A percentile compares a stretch with the other conserved stretches of the same genome.
Evolutionary conservation across 2,797 vertebrate species (phyloP).

Genomic region (Cyclura pinguis): DNA sequence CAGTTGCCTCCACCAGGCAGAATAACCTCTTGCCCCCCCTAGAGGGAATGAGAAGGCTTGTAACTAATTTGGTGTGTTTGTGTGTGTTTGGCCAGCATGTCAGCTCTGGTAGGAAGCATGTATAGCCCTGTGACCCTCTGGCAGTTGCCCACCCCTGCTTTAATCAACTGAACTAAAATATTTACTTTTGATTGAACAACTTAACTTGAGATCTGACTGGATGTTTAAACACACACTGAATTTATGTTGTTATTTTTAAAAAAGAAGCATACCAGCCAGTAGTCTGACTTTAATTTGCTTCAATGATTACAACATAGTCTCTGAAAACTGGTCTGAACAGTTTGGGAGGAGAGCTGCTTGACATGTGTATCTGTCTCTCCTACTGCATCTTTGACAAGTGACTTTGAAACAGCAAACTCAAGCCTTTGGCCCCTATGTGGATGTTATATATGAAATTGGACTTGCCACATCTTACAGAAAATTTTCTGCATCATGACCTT

Average conservation of each 20-base stretch:
- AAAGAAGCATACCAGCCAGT: not conserved
- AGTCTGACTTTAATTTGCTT: slow-evolving; percentile 13
- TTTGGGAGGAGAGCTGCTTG: slow-evolving; percentile 10
- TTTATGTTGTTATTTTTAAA: not conserved
- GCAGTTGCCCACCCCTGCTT: too few relatives aligned
- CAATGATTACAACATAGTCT: slow-evolving; percentile 31
- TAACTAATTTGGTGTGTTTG: too few relatives aligned
- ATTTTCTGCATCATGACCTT: slow-evolving; percentile 72
- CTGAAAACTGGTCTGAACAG: slow-evolving; percentile 19
- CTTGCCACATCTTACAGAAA: slow-evolving; percentile 68
- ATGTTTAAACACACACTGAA: not conserved
- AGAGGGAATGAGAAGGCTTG: too few relatives aligned
- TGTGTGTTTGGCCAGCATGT: too few relatives aligned
- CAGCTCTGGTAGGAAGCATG: too few relatives aligned
- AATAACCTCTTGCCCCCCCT: too few relatives aligned
- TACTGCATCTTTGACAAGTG: slow-evolving; percentile 45
- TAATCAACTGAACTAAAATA: not conserved
- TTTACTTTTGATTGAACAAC: not conserved
- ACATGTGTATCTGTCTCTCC: slow-evolving; percentile 26
- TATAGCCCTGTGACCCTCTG: too few relatives aligned
- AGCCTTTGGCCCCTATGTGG: slow-evolving; percentile 41
- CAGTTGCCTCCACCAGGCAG: too few relatives aligned
- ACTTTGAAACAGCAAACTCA: slow-evolving; percentile 44
- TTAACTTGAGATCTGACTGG: not conserved
- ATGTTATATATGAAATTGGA: slow-evolving; percentile 61